Evolutionary conservation across 1,140 invertebrate genomes (phyloP).

Genomic region (Hesperophylax magnus): DNA sequence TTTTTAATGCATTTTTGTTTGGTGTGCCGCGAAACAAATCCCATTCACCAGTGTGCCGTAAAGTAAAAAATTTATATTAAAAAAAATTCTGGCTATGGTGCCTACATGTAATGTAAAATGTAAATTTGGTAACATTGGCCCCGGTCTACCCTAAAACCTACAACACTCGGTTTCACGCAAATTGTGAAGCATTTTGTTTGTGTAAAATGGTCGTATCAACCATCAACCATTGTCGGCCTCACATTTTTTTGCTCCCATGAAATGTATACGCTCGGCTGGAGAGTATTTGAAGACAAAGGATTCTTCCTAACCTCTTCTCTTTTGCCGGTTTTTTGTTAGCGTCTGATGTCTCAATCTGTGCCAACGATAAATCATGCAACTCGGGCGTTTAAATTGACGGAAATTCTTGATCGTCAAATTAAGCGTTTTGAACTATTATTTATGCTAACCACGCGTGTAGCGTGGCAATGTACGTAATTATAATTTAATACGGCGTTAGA

Average conservation of each 20-base stretch:
- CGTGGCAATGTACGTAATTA: too few relatives aligned
- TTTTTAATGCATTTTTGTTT: too few relatives aligned
- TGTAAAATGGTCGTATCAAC: slow-evolving; percentile 7
- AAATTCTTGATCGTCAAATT: slow-evolving; percentile 14
- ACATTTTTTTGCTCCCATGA: background rate
- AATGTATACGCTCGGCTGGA: slow-evolving; percentile 1
- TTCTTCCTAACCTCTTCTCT: background rate
- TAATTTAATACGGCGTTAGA: too few relatives aligned
- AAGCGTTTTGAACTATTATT: background rate
- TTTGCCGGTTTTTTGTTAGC: slow-evolving; percentile 9
- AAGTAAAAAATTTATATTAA: too few relatives aligned
- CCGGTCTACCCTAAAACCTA: too few relatives aligned
- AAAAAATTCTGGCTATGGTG: too few relatives aligned
- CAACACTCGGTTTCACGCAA: background rate
- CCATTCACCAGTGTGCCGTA: too few relatives aligned
- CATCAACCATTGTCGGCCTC: background rate
- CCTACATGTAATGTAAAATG: too few relatives aligned
- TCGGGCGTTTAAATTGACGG: slow-evolving; percentile 7
- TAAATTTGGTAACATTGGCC: too few relatives aligned
- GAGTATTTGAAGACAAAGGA: slow-evolving; percentile 1
- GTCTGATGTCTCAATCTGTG: slow-evolving; percentile 13
- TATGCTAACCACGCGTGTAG: too few relatives aligned
- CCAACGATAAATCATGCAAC: slow-evolving; percentile 4
- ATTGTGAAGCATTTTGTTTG: slow-evolving; percentile 16
- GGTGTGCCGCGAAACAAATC: too few relatives aligned